Base-by-base conservation (phyloP, 2,888 invertebrate genomes). In the Aleiodes alternator region DNA sequence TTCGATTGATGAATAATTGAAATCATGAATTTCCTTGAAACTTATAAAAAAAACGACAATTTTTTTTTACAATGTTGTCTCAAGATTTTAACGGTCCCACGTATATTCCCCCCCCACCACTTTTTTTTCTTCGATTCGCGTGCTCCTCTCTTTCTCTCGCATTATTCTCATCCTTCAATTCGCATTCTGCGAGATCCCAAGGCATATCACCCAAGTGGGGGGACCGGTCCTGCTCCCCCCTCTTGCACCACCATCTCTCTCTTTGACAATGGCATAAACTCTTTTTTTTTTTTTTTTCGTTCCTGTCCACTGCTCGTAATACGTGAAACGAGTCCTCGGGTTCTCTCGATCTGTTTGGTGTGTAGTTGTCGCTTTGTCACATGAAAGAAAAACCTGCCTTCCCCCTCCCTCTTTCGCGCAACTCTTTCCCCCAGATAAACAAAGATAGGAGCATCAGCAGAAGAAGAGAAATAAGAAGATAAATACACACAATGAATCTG, bases 231-330 rank as follows among this genome's bases (percentile, higher is more conserved):
- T 61, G 38, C 43, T 64, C 43, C 23, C 43, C 61, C 38, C 43
- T 43, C 61, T 38, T 43, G 38, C 43, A 43, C 61, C 43, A 29
- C 31, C 31, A 38, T 48, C 29, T 57, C 57, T 9, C 31, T 59
- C 56, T 48, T 64, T 51, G 38, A 72, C 72, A 72, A 72, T 72
- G 64, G 61, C 43, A 48, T 64, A 64, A 23, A 64, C 14, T 43
- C 43, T n/a, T 72, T 61, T 64, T 72, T 64, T 61, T 64, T 72
- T 64, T 72, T 61, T 64, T 72, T 64, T 61, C 53, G 64, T 64
- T 61, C 61, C 61, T 61, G 61, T 61, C 61, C 38, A 61, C 64
- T 48, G 64, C 48, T 64, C 55, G 50, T 31, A 61, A 53, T 31
- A 50, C 72, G 64, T 53, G 38, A 72, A 72, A 64, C 64, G 51